phyloP scores from a whole-genome alignment of 2,797 vertebrate species.

The Gorsachius magnificus region DNA sequence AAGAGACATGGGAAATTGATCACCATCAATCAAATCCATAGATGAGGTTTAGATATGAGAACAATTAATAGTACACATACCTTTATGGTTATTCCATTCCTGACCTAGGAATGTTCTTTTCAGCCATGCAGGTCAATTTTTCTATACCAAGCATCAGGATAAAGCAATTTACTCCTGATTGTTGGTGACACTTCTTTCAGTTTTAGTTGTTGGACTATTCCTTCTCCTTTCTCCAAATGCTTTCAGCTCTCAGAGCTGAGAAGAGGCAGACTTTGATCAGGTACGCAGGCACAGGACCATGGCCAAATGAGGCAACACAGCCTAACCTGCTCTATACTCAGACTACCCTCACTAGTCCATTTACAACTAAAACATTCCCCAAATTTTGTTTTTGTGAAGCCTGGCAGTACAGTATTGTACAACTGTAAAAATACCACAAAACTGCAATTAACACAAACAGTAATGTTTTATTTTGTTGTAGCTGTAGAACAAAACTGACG shows the following conservation, averaged over 20 bases:
- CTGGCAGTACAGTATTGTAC: background rate
- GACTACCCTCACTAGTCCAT: background rate
- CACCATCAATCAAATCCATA: background rate
- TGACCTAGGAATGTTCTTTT: background rate
- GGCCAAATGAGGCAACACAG: background rate
- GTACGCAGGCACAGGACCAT: too few species aligned
- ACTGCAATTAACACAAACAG: background rate
- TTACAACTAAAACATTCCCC: accelerated
- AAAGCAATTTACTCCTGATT: background rate
- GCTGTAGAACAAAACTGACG: background rate
- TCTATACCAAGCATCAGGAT: background rate
- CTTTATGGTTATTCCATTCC: background rate
- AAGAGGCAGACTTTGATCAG: background rate
- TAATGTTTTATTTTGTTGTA: background rate
- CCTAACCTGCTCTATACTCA: background rate
- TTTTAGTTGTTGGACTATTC: background rate
- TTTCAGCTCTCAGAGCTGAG: background rate
- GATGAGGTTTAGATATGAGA: background rate
- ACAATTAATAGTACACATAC: background rate
- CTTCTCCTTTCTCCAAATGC: background rate
- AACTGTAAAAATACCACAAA: background rate
- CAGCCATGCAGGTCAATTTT: background rate
- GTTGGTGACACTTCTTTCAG: background rate
- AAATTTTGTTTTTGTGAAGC: background rate
- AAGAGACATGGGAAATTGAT: background rate